A percentile compares a stretch with the other conserved stretches of the same genome.
Conservation (phyloP, 2,113 vertebrate genomes). For the Ranitomeya variabilis region DNA sequence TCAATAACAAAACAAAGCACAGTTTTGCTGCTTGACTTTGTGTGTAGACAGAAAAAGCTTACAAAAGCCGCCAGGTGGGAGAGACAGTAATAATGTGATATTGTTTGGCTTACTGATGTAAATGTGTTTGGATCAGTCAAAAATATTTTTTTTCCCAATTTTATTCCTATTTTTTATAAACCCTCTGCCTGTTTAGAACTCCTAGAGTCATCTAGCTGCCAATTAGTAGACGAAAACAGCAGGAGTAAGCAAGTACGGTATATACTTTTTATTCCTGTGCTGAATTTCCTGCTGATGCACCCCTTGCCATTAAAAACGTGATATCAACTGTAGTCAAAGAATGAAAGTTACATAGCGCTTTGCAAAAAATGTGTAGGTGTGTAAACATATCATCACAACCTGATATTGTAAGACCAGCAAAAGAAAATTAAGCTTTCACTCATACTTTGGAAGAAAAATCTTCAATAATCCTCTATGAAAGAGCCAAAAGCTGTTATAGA, state of each 20-base stretch:
- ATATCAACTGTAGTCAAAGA: conserved; percentile 5
- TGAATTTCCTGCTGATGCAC: conserved; percentile 30
- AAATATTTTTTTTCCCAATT: conserved; percentile 5
- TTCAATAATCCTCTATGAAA: background rate
- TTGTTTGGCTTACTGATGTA: conserved; percentile 7
- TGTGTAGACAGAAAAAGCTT: background rate
- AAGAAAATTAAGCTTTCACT: background rate
- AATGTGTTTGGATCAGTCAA: conserved; percentile 2
- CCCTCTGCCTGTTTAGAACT: conserved; percentile 8
- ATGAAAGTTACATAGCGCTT: conserved; percentile 1
- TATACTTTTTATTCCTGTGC: conserved; percentile 21
- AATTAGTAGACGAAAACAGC: conserved; percentile 31
- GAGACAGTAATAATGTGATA: background rate
- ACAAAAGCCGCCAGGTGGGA: background rate
- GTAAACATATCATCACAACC: conserved; percentile 21
- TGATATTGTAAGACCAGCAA: conserved; percentile 19
- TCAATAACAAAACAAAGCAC: background rate
- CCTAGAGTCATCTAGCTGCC: background rate
- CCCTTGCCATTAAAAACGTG: conserved; percentile 16
- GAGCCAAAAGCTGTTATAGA: background rate
- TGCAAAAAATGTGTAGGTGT: conserved; percentile 22
- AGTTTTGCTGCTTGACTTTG: background rate
- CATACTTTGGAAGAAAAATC: background rate
- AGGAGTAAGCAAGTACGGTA: conserved; percentile 30
- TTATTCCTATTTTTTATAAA: conserved; percentile 19